A percentile compares a stretch with the other conserved stretches of the same genome.
Evolutionary conservation across 2,113 vertebrate species (phyloP).

Genomic region (Nothocercus julius): DNA sequence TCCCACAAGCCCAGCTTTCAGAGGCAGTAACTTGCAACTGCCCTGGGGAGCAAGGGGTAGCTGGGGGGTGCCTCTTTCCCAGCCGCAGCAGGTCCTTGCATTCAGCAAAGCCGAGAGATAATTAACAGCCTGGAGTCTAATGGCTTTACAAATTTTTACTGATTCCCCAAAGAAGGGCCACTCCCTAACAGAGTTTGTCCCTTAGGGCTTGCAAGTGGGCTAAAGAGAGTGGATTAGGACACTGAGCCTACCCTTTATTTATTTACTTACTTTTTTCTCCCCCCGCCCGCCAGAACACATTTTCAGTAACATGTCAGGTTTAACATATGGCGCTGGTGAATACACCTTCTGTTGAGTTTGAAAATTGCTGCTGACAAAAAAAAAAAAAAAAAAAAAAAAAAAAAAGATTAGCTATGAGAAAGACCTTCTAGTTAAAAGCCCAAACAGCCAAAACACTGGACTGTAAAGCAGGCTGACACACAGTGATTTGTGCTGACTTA

Average conservation of each 20-base stretch:
- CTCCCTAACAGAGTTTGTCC: neutral
- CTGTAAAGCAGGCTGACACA: slow-evolving; percentile 47
- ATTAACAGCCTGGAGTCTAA: neutral
- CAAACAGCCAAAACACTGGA: neutral
- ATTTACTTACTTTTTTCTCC: neutral
- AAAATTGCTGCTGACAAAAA: slow-evolving; percentile 26
- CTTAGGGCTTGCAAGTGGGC: neutral
- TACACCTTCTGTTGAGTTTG: slow-evolving; percentile 53
- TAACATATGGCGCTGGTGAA: slow-evolving; percentile 47
- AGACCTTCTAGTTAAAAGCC: slow-evolving; percentile 52
- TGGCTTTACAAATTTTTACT: neutral
- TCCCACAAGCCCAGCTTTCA: neutral
- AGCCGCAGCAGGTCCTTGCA: neutral
- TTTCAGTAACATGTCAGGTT: slow-evolving; percentile 23
- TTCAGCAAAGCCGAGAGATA: neutral
- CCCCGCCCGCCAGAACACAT: neutral
- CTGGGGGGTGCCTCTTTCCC: neutral
- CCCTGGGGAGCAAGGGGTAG: neutral
- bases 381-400: too few species aligned
- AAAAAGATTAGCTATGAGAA: slow-evolving; percentile 45
- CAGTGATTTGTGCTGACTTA: slow-evolving; percentile 33
- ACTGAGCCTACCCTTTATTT: neutral
- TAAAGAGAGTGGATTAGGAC: neutral
- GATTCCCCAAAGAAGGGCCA: neutral
- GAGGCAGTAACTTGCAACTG: neutral